Evolutionary conservation across 2,797 vertebrate genomes (phyloP).

Genomic region (Rhinatrema bivittatum): DNA sequence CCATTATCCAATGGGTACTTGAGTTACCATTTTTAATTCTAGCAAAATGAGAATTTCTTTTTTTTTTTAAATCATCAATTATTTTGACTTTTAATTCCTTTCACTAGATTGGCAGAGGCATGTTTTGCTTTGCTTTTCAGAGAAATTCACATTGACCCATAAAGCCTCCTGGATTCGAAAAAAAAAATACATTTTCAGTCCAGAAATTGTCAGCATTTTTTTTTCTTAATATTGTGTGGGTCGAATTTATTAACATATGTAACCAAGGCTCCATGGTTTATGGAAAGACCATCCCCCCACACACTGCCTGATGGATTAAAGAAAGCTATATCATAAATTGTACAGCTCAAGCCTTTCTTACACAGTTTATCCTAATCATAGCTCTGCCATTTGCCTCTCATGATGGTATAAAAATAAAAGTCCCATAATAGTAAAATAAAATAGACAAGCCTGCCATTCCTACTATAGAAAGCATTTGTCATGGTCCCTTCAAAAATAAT

Average conservation of each 20-base stretch:
- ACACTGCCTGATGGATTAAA: conserved; percentile 33
- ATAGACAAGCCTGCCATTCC: conserved; percentile 40
- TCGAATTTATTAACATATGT: conserved; percentile 39
- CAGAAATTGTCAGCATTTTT: conserved; percentile 25
- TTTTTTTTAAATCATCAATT: background rate
- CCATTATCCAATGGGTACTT: background rate
- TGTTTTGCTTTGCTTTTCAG: background rate
- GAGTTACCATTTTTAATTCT: background rate
- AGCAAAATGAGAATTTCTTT: background rate
- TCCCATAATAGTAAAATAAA: conserved; percentile 48
- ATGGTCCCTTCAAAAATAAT: conserved; percentile 53
- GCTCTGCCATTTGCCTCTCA: conserved; percentile 40
- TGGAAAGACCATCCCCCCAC: conserved; percentile 26
- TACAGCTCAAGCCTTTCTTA: conserved; percentile 32
- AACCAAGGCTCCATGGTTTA: conserved; percentile 24
- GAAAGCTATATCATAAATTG: conserved; percentile 34
- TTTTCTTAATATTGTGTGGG: conserved; percentile 27
- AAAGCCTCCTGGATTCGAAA: conserved; percentile 14
- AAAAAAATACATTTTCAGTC: conserved; percentile 12
- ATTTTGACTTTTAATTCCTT: background rate
- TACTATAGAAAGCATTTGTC: conserved; percentile 43
- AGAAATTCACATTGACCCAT: background rate
- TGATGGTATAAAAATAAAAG: conserved; percentile 48
- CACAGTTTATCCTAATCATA: conserved; percentile 34
- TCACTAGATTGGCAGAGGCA: background rate